A percentile compares a stretch with the other conserved stretches of the same genome.
Conservation (phyloP, 2,797 vertebrate species). For the Sphenopsis melanotis region DNA sequence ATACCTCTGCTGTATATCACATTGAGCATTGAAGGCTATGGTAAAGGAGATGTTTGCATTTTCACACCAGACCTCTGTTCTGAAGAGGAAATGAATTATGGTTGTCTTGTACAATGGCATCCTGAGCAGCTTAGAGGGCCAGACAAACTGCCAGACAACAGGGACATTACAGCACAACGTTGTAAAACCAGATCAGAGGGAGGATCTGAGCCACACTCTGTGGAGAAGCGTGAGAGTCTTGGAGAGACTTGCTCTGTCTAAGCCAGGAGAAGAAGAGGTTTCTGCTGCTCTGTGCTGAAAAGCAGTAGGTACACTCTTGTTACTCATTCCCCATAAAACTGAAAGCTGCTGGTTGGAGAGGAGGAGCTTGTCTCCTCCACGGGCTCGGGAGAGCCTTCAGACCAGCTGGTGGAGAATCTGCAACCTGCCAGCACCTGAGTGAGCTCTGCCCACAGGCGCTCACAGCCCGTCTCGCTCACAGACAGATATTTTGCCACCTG, state of each 20-base stretch:
- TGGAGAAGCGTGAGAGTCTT: not conserved
- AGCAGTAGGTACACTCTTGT: not conserved
- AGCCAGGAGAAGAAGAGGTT: not conserved
- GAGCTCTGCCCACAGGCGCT: not conserved
- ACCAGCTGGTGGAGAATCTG: slow-evolving; percentile 35
- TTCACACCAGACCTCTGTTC: not conserved
- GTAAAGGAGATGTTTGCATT: not conserved
- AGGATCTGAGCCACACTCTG: not conserved
- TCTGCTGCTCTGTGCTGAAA: not conserved
- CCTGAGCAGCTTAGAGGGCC: not conserved
- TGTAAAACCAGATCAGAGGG: not conserved
- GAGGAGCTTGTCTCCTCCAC: not conserved
- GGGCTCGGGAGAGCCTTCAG: not conserved
- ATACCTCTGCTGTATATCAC: not conserved
- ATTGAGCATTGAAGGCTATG: not conserved
- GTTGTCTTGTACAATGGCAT: not conserved
- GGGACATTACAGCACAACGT: not conserved
- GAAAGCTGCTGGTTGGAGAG: not conserved
- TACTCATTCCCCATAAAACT: not conserved
- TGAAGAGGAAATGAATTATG: not conserved
- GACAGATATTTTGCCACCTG: slow-evolving; percentile 26
- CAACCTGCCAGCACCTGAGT: slow-evolving; percentile 43
- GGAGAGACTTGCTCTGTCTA: not conserved
- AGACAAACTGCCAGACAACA: not conserved
- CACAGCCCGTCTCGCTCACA: not conserved